A percentile compares a stretch with the other conserved stretches of the same genome.
Evolutionary conservation across 1,140 invertebrate species (phyloP).

Genomic region (Asobara japonica): DNA sequence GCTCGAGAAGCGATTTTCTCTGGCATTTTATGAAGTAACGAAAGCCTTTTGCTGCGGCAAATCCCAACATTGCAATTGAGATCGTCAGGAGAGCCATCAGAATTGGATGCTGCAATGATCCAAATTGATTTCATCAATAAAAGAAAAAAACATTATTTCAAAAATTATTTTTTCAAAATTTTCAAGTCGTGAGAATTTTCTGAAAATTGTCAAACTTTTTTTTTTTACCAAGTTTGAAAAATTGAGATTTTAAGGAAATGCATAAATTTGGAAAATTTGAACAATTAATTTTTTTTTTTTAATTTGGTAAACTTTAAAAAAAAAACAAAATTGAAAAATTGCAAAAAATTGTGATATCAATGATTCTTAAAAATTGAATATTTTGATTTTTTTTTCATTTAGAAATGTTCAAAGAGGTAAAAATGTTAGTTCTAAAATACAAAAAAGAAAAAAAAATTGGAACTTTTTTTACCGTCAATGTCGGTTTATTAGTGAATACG

Average conservation of each 20-base stretch:
- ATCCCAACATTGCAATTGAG: constrained; percentile 70
- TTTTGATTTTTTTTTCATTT: neutral
- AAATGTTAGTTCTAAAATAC: no score
- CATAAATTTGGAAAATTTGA: no score
- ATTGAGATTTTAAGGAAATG: no score
- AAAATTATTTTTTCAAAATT: no score
- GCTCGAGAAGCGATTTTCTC: constrained; percentile 67
- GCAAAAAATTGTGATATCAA: no score
- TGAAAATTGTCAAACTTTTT: no score
- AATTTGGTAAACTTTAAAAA: no score
- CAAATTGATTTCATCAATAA: constrained; percentile 22
- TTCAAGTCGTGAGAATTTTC: neutral
- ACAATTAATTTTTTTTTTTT: constrained; percentile 21
- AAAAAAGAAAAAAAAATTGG: constrained; percentile 46
- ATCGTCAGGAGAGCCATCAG: constrained; percentile 71
- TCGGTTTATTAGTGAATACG: constrained; percentile 73
- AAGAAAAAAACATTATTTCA: constrained; percentile 22
- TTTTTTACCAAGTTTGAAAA: no score
- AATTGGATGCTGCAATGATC: constrained; percentile 68
- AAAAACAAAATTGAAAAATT: no score
- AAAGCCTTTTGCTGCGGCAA: constrained; percentile 67
- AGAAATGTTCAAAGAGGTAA: neutral
- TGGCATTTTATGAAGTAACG: constrained; percentile 69
- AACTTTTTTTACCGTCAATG: constrained; percentile 75
- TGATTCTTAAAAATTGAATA: no score